Evolutionary conservation across 2,113 vertebrate species (phyloP).

Genomic region (Tretioscincus oriximinensis): DNA sequence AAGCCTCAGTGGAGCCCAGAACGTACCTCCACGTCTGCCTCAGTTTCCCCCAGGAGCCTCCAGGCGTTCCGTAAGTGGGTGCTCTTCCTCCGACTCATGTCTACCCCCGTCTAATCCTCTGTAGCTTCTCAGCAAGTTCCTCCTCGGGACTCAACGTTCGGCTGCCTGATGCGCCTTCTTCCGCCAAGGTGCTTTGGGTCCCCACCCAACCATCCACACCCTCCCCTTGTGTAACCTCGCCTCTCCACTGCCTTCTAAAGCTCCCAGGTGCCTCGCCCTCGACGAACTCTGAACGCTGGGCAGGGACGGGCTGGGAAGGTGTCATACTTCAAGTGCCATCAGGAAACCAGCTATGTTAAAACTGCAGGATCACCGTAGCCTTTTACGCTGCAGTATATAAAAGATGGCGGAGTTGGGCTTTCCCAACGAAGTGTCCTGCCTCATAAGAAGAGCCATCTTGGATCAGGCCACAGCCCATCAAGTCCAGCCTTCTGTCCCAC

Average conservation of each 20-base stretch:
- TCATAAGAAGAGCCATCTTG: no score
- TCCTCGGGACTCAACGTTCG: background rate
- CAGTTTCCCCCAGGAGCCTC: background rate
- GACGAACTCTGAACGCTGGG: background rate
- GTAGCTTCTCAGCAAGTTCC: background rate
- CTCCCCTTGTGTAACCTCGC: no score
- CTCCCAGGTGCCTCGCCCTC: background rate
- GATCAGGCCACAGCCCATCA: no score
- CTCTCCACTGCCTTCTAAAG: background rate
- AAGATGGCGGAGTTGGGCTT: no score
- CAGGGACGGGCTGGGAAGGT: no score
- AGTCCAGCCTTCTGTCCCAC: no score
- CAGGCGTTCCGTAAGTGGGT: background rate
- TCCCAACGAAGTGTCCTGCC: no score
- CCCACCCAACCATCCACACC: background rate
- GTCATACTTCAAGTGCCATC: no score
- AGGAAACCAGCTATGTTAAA: no score
- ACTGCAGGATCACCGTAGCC: no score
- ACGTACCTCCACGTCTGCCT: background rate
- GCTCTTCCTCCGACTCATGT: conserved; percentile 12
- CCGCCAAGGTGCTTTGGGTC: background rate
- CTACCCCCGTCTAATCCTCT: background rate
- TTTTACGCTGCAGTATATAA: no score
- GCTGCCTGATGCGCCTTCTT: background rate
- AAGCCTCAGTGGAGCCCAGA: background rate